A percentile compares a stretch with the other conserved stretches of the same genome.
phyloP scores from a whole-genome alignment of 2,888 invertebrate species.

The Coremacera marginata region DNA sequence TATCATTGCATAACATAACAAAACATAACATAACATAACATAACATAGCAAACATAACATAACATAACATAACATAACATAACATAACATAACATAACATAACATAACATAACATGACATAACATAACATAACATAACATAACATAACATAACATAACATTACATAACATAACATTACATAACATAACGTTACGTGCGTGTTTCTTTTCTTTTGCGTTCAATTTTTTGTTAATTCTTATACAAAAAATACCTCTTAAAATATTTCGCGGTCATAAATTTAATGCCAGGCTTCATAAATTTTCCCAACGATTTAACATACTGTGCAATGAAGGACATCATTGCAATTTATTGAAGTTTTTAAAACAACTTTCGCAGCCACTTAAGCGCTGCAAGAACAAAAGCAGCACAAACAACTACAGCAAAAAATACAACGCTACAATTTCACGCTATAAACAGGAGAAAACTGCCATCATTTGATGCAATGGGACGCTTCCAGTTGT shows the following conservation, averaged over 20 bases:
- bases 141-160: too few relatives aligned
- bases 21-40: too few relatives aligned
- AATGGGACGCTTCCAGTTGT: background rate
- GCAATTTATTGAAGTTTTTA: constrained; percentile 1
- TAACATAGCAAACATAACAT: too few relatives aligned
- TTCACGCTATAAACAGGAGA: background rate
- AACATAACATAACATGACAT: too few relatives aligned
- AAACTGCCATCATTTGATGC: background rate
- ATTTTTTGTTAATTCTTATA: background rate
- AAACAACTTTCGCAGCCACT: constrained; percentile 1
- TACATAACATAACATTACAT: too few relatives aligned
- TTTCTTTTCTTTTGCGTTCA: background rate
- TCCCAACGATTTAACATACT: background rate
- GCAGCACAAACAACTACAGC: background rate
- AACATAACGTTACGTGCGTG: too few relatives aligned
- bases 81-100: too few relatives aligned
- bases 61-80: too few relatives aligned
- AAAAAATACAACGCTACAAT: too few relatives aligned
- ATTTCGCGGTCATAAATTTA: background rate
- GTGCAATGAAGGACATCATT: background rate
- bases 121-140: too few relatives aligned
- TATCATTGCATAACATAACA: too few relatives aligned
- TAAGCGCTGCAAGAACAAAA: background rate
- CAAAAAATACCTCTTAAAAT: background rate
- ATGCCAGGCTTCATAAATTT: background rate